Evolutionary conservation across 2,113 vertebrate species (phyloP), one percentile per base, ranked within the genome.

Genomic region (Lethenteron camtschaticum): DNA sequence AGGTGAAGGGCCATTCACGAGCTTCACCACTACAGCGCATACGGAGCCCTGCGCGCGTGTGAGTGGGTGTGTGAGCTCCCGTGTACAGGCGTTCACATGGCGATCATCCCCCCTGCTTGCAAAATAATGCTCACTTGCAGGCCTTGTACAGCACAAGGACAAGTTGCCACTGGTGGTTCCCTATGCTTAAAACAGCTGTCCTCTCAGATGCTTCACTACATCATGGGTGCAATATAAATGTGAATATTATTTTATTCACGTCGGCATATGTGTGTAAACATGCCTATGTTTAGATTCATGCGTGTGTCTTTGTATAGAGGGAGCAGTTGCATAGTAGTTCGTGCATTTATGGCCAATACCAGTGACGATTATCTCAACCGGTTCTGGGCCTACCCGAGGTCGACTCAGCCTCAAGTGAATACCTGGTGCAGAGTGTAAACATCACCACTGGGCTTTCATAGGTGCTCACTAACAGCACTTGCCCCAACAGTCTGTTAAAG

Each of bases 1-100:
- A 99, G 92, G 94, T 99, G 24, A 66, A 66, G 63, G n/a, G n/a
- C 63, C 24, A 16, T 11, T n/a, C 63, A n/a, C 13, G 59, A 18
- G 59, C 13, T 13, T 13, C 59, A 63, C 13, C 16, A 63, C 59
- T 18, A 63, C 13, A 63, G 59, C 13, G 59, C 16, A 18, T 63
- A 18, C 16, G 59, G 13, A 18, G 13, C 13, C 16, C 13, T 63
- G 6, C 16, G 59, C 16, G 59, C 16, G 59, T 63, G 59, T 63
- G 59, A 14, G 59, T 63, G 59, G 13, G 59, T 63, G 59, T 63
- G 59, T 63, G 59, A 14, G 59, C 16, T 13, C 16, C 13, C 16
- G 59, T 63, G 59, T 63, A 18, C 16, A 18, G 13, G 59, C 16
- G 59, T 63, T 13, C 16, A 18, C 16, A 63, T 63, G 59, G 13